Evolutionary conservation across 1,140 invertebrate genomes (phyloP).

Genomic region (Hycleus phaleratus): DNA sequence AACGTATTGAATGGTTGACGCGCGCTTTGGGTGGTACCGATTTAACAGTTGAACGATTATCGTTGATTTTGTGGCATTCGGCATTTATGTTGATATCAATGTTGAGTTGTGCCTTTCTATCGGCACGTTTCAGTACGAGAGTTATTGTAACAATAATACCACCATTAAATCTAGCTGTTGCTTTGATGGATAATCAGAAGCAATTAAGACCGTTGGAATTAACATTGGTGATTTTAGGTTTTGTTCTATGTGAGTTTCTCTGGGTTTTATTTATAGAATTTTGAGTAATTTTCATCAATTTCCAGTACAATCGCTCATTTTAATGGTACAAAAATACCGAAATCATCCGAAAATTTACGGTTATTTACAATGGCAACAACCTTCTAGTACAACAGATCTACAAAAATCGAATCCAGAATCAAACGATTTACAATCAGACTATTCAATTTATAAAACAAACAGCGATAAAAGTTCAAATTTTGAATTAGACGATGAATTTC

Average conservation of each 20-base stretch:
- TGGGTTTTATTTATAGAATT: slow-evolving; percentile 5
- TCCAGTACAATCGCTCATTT: not conserved
- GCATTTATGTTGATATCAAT: slow-evolving; percentile 34
- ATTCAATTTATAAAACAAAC: not conserved
- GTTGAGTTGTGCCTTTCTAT: slow-evolving; percentile 36
- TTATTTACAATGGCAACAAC: no score
- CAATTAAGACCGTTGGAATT: slow-evolving; percentile 23
- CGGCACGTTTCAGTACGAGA: slow-evolving; percentile 25
- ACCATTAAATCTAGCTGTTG: slow-evolving; percentile 31
- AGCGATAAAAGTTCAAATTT: not conserved
- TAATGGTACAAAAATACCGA: not conserved
- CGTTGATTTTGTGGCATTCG: slow-evolving; percentile 33
- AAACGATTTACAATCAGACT: not conserved
- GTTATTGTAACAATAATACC: slow-evolving; percentile 29
- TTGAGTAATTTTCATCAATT: not conserved
- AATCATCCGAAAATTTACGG: no score
- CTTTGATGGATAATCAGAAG: slow-evolving; percentile 24
- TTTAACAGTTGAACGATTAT: slow-evolving; percentile 31
- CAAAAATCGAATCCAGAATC: not conserved
- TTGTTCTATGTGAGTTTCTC: slow-evolving; percentile 27
- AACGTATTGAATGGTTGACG: slow-evolving; percentile 50
- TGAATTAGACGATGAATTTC: slow-evolving; percentile 20
- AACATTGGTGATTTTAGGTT: slow-evolving; percentile 12
- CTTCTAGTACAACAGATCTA: not conserved
- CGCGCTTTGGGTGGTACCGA: slow-evolving; percentile 45